Evolutionary conservation across 2,888 invertebrate species (phyloP), one percentile per base, ranked within the genome.

Genomic region (Protodeltote pygarga): DNA sequence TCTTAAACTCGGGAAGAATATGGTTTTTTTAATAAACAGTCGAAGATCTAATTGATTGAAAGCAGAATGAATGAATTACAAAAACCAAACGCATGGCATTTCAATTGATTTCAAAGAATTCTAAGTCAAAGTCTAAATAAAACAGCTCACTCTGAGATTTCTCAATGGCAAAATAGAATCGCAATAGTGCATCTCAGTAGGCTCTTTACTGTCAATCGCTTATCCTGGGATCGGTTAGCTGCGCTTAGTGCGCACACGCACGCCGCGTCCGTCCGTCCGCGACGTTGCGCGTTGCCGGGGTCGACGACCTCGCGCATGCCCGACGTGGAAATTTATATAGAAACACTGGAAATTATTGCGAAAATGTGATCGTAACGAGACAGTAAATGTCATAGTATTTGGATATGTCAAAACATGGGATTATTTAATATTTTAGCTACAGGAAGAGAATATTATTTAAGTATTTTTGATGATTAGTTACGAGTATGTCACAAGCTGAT

Each of bases 161-260:
- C 54, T 57, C 50, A 64, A 65, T 69, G 59, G 63, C 50, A 48
- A 50, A 28, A 61, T 54, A 54, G 58, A 63, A 65, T 73, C 51
- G 65, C 65, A 64, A 66, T 60, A 54, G 58, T 50, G 64, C 66
- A 73, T 71, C 64, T 68, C 59, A 61, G 65, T 51, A 53, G 57
- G 65, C 58, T 76, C 73, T 71, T 72, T 60, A 67, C 77, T 77
- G 77, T 77, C 79, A 74, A 81, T 77, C 72, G 79, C 68, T 77
- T 82, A 86, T 87, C 87, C 82, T 74, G 76, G 79, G 78, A 87
- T 86, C 83, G 74, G 60, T 69, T 71, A 71, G 74, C 73, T 82
- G 83, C 81, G 79, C 80, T 71, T 71, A 74, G 72, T 82, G 83
- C 81, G 79, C 80, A 68, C 74, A 78, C 81, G 84, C 84, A 81